Evolutionary conservation across 2,888 invertebrate genomes (phyloP), one percentile per base, ranked within the genome.

Genomic region (Anagyrus pseudococci): DNA sequence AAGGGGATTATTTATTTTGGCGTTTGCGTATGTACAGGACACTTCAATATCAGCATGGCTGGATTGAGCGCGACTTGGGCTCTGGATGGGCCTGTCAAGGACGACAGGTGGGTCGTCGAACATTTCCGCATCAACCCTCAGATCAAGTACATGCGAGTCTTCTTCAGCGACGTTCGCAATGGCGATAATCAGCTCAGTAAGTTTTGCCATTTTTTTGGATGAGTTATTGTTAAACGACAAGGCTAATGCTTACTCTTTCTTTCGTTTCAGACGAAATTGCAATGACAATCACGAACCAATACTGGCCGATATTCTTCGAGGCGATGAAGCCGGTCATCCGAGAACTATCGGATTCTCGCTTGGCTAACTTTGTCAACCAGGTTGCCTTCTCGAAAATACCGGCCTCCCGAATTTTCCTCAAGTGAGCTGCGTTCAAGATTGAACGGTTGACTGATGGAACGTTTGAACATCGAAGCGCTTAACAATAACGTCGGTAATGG

Each of bases 101-200:
- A 77, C 53, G 80, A 80, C 61, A 73, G 69, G 67, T 79, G 76
- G 77, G 67, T 74, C 4, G 58, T 80, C 15, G 76, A 84, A 22
- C 85, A 85, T 17, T 87, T 89, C 73, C 84, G 84, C 73, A 82
- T 87, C 81, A 82, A 84, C 37, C 89, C 90, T 3, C 87, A 88
- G 72, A 82, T 90, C 19, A 86, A 86, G 19, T 83, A 83, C 62
- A 84, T 90, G 85, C 84, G 83, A 62, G 79, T 88, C 25, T 83
- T 83, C 72, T 83, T 89, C 55, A 83, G 82, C 26, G 88, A 89
- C 62, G 73, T 87, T 8, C 84, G 86, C 72, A 83, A 85, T 58
- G 86, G 89, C 71, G 87, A 88, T 71, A 81, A 83, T 1, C 84
- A 85, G 44, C 77, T 90, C 59, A 89, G 90, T 90, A 80, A 86